Evolutionary conservation across 1,140 invertebrate species (phyloP).

Genomic region (Orius insidiosus): DNA sequence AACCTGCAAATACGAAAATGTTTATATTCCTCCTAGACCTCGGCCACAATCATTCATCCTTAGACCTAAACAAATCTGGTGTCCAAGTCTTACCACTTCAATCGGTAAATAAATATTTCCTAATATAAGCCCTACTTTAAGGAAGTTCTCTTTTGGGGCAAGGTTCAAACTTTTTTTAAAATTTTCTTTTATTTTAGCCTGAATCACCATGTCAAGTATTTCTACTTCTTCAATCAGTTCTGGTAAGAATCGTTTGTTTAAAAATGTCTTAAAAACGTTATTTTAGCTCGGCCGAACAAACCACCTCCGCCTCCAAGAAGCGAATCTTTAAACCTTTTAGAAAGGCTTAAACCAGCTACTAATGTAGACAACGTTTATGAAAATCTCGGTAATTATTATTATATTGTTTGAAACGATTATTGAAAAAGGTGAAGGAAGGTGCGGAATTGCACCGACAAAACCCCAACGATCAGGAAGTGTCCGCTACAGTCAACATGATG

Average conservation of each 20-base stretch:
- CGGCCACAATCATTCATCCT: slow-evolving; percentile 76
- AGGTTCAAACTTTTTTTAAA: too few relatives aligned
- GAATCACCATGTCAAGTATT: slow-evolving; percentile 4
- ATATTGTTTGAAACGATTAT: too few relatives aligned
- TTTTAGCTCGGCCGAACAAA: slow-evolving; percentile 28
- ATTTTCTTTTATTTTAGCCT: background rate
- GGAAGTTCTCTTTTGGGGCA: too few relatives aligned
- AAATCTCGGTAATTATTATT: slow-evolving; percentile 23
- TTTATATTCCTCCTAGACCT: slow-evolving; percentile 35
- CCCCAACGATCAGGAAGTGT: slow-evolving; percentile 66
- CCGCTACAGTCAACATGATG: slow-evolving; percentile 34
- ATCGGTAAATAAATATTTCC: background rate
- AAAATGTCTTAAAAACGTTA: background rate
- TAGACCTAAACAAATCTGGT: slow-evolving; percentile 60
- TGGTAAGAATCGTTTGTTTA: background rate
- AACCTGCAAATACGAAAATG: slow-evolving; percentile 32
- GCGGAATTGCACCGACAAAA: slow-evolving; percentile 53
- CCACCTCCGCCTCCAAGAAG: slow-evolving; percentile 41
- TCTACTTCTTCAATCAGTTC: background rate
- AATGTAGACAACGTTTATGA: slow-evolving; percentile 20
- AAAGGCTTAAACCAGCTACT: slow-evolving; percentile 4
- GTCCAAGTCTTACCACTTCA: slow-evolving; percentile 49
- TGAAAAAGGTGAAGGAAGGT: slow-evolving; percentile 61
- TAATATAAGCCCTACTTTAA: too few relatives aligned
- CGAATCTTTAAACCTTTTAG: slow-evolving; percentile 28